Conservation (phyloP, 2,797 vertebrate genomes). For the Platalea minor region DNA sequence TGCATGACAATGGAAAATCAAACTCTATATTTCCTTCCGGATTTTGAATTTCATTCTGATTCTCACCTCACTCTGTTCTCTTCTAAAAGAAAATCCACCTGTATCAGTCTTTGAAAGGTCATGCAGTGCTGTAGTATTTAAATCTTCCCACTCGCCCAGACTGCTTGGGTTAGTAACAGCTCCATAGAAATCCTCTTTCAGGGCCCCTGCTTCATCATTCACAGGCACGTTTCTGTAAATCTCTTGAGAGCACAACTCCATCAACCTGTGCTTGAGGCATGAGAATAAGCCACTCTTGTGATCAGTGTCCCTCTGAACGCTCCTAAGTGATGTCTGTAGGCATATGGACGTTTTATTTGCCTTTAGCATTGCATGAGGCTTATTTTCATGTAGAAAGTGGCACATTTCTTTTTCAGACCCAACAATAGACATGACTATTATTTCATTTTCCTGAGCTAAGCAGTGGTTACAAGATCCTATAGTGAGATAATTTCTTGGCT, state of each 20-base stretch:
- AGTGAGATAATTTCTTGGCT: slow-evolving; percentile 43
- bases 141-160: slow-evolving; percentile 7
- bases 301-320: slow-evolving; percentile 18
- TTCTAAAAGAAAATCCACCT: slow-evolving; percentile 47
- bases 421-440: slow-evolving; percentile 61
- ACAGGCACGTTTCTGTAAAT: background rate
- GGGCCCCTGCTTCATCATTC: slow-evolving; percentile 1
- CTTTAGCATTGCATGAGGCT: slow-evolving; percentile 11
- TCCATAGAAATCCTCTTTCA: slow-evolving; percentile 1
- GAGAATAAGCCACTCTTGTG: slow-evolving; percentile 19
- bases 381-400: slow-evolving; percentile 52
- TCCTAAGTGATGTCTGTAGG: slow-evolving; percentile 15
- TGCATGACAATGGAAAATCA: background rate
- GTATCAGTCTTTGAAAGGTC: slow-evolving; percentile 30
- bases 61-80: background rate
- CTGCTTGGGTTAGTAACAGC: slow-evolving; percentile 28
- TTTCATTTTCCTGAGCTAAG: slow-evolving; percentile 52
- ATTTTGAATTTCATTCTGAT: background rate
- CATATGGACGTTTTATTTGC: slow-evolving; percentile 26
- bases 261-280: slow-evolving; percentile 61
- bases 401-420: slow-evolving; percentile 38
- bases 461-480: slow-evolving; percentile 58
- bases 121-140: background rate
- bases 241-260: background rate
- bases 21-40: background rate